Evolutionary conservation across 2,113 vertebrate species (phyloP).

Genomic region (Tyrannus savana): DNA sequence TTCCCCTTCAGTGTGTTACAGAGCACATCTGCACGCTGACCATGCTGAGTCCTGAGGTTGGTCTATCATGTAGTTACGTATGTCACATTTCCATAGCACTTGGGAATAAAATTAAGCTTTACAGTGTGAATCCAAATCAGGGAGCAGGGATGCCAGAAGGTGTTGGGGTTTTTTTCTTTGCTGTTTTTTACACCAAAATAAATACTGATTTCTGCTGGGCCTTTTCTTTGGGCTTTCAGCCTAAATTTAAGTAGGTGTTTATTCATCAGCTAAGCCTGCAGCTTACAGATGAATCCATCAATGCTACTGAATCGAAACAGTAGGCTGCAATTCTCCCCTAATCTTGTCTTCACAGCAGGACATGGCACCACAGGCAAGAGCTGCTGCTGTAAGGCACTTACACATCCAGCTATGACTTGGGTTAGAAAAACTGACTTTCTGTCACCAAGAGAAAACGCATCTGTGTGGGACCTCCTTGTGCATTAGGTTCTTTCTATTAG

Average conservation of each 20-base stretch:
- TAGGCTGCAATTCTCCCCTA: constrained; percentile 28
- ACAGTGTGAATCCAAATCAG: neutral
- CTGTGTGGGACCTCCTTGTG: neutral
- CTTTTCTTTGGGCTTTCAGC: neutral
- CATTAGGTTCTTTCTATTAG: neutral
- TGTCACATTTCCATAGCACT: neutral
- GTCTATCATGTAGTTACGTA: rapidly evolving
- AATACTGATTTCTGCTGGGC: neutral
- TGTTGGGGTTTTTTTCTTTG: rapidly evolving
- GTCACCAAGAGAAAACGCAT: neutral
- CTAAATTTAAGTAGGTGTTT: constrained; percentile 18
- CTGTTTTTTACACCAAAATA: neutral
- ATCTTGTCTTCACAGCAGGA: constrained; percentile 28
- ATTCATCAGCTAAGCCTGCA: constrained; percentile 27
- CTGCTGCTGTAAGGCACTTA: neutral
- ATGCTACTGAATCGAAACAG: neutral
- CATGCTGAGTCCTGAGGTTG: neutral
- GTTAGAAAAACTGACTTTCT: constrained; percentile 8
- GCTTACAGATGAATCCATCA: constrained; percentile 19
- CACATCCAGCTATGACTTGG: neutral
- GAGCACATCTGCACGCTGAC: neutral
- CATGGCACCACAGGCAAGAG: neutral
- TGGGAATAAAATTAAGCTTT: neutral
- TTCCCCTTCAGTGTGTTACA: neutral
- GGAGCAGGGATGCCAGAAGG: neutral